A percentile compares a stretch with the other conserved stretches of the same genome.
Evolutionary conservation across 1,140 invertebrate species (phyloP).

Genomic region (Euura lappo): DNA sequence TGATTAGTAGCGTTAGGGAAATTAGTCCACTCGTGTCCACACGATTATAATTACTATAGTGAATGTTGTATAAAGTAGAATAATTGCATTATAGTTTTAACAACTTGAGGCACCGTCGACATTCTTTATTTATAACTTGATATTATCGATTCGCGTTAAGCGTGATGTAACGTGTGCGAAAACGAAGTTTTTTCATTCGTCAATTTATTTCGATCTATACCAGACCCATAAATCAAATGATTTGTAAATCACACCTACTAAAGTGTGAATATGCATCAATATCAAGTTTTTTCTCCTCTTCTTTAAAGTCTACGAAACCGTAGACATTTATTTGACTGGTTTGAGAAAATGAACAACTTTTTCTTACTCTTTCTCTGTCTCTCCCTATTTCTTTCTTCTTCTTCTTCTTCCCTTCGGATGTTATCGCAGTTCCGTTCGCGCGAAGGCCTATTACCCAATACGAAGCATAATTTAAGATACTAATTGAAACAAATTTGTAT

Average conservation of each 20-base stretch:
- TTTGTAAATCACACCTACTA: not conserved
- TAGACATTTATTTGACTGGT: too few relatives aligned
- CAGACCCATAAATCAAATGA: not conserved
- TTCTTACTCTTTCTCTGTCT: not conserved
- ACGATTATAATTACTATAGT: conserved; percentile 41
- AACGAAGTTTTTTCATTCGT: conserved; percentile 22
- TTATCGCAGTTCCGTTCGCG: too few relatives aligned
- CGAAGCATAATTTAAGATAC: too few relatives aligned
- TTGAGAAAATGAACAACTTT: not conserved
- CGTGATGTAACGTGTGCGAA: conserved; percentile 24
- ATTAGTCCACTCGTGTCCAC: conserved; percentile 34
- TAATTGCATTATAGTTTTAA: conserved; percentile 41
- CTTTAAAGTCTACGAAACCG: too few relatives aligned
- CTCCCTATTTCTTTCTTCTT: not conserved
- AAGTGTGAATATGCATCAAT: too few relatives aligned
- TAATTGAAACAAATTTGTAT: too few relatives aligned
- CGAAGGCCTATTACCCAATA: too few relatives aligned
- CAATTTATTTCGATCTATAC: conserved; percentile 13
- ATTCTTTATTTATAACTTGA: conserved; percentile 36
- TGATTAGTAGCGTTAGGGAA: not conserved
- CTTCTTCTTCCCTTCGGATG: not conserved
- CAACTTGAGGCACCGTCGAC: conserved; percentile 28
- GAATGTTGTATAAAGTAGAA: conserved; percentile 48
- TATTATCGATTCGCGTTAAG: conserved; percentile 22
- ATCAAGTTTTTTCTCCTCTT: too few relatives aligned